These are phyloP conservation scores for Drosophila tsacasi DNA, from an alignment of 1,140 invertebrate genomes.

Conservation along the genomic window DNA sequence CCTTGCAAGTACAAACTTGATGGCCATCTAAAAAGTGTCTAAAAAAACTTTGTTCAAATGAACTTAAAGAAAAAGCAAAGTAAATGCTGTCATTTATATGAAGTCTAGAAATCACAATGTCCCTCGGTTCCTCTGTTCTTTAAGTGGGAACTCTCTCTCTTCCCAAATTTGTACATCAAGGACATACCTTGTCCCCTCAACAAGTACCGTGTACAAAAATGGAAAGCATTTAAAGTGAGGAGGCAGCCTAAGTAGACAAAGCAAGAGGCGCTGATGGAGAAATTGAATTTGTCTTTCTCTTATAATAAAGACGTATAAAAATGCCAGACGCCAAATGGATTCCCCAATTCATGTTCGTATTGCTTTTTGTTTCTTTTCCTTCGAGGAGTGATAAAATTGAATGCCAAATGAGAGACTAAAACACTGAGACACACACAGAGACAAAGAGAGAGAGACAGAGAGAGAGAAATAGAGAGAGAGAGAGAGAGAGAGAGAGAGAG, in stretches of 20 bases:
- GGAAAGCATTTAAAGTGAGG: constrained; percentile 48
- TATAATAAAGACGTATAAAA: constrained; percentile 73
- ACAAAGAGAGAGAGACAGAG: background rate
- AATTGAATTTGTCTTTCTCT: constrained; percentile 73
- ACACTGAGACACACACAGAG: background rate
- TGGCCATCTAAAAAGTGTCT: background rate
- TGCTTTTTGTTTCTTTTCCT: constrained; percentile 12
- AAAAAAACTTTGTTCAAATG: background rate
- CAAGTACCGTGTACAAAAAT: constrained; percentile 18
- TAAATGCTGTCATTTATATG: background rate
- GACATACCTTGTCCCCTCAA: background rate
- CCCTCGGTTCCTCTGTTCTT: background rate
- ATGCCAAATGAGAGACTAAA: constrained; percentile 45
- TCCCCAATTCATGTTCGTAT: constrained; percentile 9
- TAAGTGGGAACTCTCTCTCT: background rate
- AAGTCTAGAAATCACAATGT: background rate
- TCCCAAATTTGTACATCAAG: background rate
- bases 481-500: background rate
- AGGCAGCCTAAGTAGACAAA: constrained; percentile 22
- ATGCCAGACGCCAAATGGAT: constrained; percentile 45
- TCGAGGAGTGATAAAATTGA: constrained; percentile 57
- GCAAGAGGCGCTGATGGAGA: constrained; percentile 43
- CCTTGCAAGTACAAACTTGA: background rate
- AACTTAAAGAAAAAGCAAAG: background rate
- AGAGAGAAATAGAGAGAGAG: background rate